Conservation (phyloP, 2,888 invertebrate species). For the Ischnus inquisitorius region DNA sequence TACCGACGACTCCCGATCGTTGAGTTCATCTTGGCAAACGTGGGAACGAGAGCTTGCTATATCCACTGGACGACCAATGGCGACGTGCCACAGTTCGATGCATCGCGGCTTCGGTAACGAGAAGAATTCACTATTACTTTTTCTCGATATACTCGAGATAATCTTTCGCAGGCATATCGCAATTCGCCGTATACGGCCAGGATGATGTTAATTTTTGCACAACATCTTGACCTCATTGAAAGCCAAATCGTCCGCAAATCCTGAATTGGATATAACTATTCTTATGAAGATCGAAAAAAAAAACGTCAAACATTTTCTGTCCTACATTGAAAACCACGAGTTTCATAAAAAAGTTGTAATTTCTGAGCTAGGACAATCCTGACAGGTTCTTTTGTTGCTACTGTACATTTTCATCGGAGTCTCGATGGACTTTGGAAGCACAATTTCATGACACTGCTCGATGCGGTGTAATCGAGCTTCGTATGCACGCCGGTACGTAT, state of each 20-base stretch:
- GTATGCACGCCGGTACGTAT: background rate
- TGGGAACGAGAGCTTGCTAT: conserved; percentile 54
- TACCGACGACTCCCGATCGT: conserved; percentile 43
- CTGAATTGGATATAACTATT: conserved; percentile 2
- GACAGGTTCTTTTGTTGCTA: conserved; percentile 54
- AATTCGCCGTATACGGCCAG: background rate
- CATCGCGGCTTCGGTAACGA: conserved; percentile 24
- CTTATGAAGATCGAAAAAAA: background rate
- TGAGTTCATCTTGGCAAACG: conserved; percentile 47
- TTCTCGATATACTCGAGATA: background rate
- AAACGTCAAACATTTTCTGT: conserved; percentile 10
- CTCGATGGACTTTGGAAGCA: conserved; percentile 49
- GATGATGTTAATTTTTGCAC: background rate
- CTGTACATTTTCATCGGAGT: background rate
- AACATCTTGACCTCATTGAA: background rate
- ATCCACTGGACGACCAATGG: conserved; percentile 5
- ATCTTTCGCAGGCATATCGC: background rate
- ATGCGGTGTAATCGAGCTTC: background rate
- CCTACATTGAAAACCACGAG: conserved; percentile 17
- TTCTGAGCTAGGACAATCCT: conserved; percentile 10
- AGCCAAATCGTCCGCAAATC: background rate
- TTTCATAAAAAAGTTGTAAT: conserved; percentile 35
- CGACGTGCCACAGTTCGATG: conserved; percentile 30
- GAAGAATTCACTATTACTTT: conserved; percentile 19
- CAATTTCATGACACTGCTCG: conserved; percentile 61